phyloP scores from a whole-genome alignment of 2,888 invertebrate species.

The Liodrosophila aerea region DNA sequence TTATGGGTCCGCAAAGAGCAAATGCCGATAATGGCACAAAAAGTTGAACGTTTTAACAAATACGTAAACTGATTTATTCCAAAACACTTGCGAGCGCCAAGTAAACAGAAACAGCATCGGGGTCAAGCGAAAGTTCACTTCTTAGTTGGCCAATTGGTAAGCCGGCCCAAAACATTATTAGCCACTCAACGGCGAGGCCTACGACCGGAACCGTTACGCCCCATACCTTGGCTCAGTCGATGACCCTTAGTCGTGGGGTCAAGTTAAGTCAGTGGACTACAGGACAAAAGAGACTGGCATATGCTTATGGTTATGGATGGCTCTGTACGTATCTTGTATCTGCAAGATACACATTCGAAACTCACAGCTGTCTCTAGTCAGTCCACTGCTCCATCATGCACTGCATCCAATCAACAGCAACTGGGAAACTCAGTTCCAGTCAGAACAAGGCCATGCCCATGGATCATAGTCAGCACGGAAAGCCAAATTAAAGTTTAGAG shows the following conservation, averaged over 20 bases:
- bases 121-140: slow-evolving; percentile 37
- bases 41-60: slow-evolving; percentile 43
- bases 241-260: slow-evolving; percentile 11
- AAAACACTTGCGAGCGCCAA: slow-evolving; percentile 1
- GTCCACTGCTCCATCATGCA: too few species aligned
- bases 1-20: slow-evolving; percentile 13
- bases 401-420: too few species aligned
- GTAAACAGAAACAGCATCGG: slow-evolving; percentile 14
- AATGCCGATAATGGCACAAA: slow-evolving; percentile 42
- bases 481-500: slow-evolving; percentile 48
- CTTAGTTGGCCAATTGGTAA: slow-evolving; percentile 41
- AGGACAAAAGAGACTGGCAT: too few species aligned
- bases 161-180: slow-evolving; percentile 44
- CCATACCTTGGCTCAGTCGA: slow-evolving; percentile 17
- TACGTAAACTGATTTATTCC: slow-evolving; percentile 38
- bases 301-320: too few species aligned
- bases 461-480: slow-evolving; percentile 15
- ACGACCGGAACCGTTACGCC: slow-evolving; percentile 48
- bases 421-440: slow-evolving; percentile 1
- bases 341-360: too few species aligned
- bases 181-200: slow-evolving; percentile 33
- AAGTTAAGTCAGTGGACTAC: not conserved
- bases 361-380: too few species aligned
- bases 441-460: slow-evolving; percentile 15
- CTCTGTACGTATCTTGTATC: too few species aligned